Evolutionary conservation across 2,797 vertebrate genomes (phyloP).

Genomic region (Huso huso): DNA sequence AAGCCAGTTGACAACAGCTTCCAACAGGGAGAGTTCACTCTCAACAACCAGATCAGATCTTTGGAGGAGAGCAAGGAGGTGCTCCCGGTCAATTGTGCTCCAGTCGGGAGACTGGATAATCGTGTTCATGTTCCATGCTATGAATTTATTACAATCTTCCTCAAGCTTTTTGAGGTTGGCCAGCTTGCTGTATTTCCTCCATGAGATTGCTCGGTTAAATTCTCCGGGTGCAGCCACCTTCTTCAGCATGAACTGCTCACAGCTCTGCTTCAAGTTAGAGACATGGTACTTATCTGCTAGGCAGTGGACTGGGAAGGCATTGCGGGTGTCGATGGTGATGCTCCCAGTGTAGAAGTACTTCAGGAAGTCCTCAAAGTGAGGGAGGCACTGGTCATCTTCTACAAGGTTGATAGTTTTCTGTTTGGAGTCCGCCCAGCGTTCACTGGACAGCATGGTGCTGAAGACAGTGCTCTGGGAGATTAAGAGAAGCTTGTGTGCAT

Average conservation of each 20-base stretch:
- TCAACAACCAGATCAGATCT: background rate
- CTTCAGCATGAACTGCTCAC: background rate
- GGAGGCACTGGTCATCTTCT: background rate
- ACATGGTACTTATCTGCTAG: background rate
- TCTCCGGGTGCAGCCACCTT: background rate
- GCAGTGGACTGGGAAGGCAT: background rate
- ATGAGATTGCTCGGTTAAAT: background rate
- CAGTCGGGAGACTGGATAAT: background rate
- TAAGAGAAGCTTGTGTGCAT: background rate
- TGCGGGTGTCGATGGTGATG: background rate
- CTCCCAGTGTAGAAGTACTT: conserved; percentile 3
- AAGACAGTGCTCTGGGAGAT: conserved; percentile 2
- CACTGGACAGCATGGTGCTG: background rate
- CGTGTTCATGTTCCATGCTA: conserved; percentile 1
- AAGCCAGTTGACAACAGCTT: background rate
- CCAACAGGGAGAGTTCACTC: background rate
- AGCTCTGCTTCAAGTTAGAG: conserved; percentile 2
- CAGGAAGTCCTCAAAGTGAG: background rate
- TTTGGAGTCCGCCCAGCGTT: background rate
- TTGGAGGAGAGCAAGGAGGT: background rate
- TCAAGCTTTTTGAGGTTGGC: background rate
- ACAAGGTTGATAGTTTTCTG: background rate
- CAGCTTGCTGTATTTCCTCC: conserved; percentile 1
- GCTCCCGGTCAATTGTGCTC: background rate
- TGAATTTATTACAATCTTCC: background rate